Evolutionary conservation across 2,888 invertebrate genomes (phyloP).

Genomic region (Helicoverpa assulta): DNA sequence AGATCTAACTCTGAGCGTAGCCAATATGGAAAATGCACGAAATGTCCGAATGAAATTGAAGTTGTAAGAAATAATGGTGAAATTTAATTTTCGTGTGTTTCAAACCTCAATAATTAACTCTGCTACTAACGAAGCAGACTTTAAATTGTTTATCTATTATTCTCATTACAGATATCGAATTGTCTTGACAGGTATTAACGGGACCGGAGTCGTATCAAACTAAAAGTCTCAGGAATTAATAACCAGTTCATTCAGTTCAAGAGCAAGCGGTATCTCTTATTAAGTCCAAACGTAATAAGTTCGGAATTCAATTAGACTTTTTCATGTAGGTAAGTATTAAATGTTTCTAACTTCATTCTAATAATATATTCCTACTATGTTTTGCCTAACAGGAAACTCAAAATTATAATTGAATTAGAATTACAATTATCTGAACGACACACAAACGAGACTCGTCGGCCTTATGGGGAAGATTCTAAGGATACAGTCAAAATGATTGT

Average conservation of each 20-base stretch:
- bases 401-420: constrained; percentile 65
- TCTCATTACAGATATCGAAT: constrained; percentile 10
- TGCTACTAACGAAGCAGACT: neutral
- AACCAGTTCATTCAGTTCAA: constrained; percentile 17
- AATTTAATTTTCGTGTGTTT: constrained; percentile 6
- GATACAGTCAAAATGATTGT: constrained; percentile 41
- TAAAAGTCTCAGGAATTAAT: constrained; percentile 10
- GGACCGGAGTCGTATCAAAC: constrained; percentile 12
- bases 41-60: constrained; percentile 43
- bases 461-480: constrained; percentile 62
- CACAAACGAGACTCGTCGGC: constrained; percentile 57
- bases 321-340: constrained; percentile 1
- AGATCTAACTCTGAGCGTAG: constrained; percentile 44
- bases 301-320: constrained; percentile 11
- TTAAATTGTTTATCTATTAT: neutral
- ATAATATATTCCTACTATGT: constrained; percentile 36
- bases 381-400: constrained; percentile 60
- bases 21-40: constrained; percentile 35
- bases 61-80: constrained; percentile 28
- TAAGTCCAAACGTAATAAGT: constrained; percentile 23
- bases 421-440: constrained; percentile 60
- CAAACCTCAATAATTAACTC: too few species aligned
- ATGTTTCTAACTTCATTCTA: constrained; percentile 11
- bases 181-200: constrained; percentile 28
- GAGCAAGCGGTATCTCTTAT: constrained; percentile 15